Base-by-base conservation (phyloP, 35 echinoderm and acorn worm genomes). In the Apostichopus californicus region DNA sequence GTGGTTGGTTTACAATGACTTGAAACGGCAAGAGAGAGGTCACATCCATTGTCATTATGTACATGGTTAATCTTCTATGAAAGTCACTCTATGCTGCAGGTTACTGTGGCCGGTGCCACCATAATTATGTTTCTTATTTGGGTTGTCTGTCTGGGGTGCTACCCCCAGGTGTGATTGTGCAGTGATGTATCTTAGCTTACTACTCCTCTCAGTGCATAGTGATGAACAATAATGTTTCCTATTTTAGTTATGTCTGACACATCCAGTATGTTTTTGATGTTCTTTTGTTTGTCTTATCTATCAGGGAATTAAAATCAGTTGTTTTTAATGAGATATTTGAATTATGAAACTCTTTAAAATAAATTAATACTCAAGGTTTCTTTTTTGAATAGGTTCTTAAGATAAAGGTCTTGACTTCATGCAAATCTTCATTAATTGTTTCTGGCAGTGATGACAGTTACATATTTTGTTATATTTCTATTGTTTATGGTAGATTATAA, bases 401-500 rank as follows among this genome's bases (percentile, higher is more conserved):
- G 64, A 68, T 68, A 18, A 14, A 14, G 18, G 64, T 68, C 64
- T 68, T 68, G 64, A 68, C 18, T 18, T 4, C 64, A 68, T 14
- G 18, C 18, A 8, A 14, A 7, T 75, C 71, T 18, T 14, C 17
- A 75, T 13, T 75, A 18, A 75, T 75, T 18, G 71, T n/a, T 18
- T n/a, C 71, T 75, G 71, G 71, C 71, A 75, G n/a, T 22, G 58
- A 20, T 75, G 71, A 6, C 17, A 75, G 71, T 75, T 75, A 75
- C 17, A 75, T 75, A 75, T 75, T 75, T 75, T 22, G 17, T 75
- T 20, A 22, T 75, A 75, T 75, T 75, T 20, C 71, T 75, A 75
- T 75, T 22, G 17, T 75, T 22, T 89, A 72, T 68, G 86, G 86
- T 89, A 89, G 28, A 53, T 10, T 46, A 72, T 72, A 89, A 89